A percentile compares a stretch with the other conserved stretches of the same genome.
phyloP scores from a whole-genome alignment of 2,888 invertebrate genomes.

The Parochlus steinenii region DNA sequence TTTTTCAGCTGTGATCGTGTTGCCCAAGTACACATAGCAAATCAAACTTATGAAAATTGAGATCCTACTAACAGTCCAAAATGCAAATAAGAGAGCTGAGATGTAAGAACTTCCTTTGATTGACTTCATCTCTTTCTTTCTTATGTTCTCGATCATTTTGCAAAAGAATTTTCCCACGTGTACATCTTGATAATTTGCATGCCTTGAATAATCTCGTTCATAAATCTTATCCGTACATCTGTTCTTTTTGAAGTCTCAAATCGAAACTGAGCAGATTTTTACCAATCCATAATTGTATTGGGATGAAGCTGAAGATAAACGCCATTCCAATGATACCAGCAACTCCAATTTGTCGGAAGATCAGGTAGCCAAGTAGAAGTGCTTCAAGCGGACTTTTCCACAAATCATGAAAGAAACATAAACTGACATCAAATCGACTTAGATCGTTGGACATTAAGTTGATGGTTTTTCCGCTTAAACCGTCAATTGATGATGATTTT shows the following conservation, averaged over 20 bases:
- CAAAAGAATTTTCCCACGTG: conserved; percentile 71
- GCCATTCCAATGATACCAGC: conserved; percentile 54
- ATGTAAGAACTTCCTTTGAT: conserved; percentile 50
- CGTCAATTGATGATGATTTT: conserved; percentile 67
- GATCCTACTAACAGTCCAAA: conserved; percentile 61
- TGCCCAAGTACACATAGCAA: conserved; percentile 44
- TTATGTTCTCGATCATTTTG: conserved; percentile 51
- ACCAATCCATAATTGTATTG: conserved; percentile 52
- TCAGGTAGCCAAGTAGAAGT: conserved; percentile 32
- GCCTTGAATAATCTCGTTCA: conserved; percentile 77
- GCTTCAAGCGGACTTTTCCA: conserved; percentile 72
- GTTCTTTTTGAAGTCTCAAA: conserved; percentile 58
- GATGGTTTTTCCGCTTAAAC: conserved; percentile 59
- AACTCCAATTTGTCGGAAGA: conserved; percentile 41
- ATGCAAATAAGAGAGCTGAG: conserved; percentile 48
- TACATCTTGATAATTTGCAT: conserved; percentile 83
- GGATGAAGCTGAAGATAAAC: conserved; percentile 53
- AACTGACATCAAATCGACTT: conserved; percentile 77
- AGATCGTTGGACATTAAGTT: conserved; percentile 95
- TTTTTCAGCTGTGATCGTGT: conserved; percentile 53
- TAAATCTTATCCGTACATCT: conserved; percentile 68
- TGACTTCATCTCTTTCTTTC: conserved; percentile 53
- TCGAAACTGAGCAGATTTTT: conserved; percentile 49
- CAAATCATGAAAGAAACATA: conserved; percentile 76
- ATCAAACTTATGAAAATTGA: conserved; percentile 61